A percentile compares a stretch with the other conserved stretches of the same genome.
phyloP scores from a whole-genome alignment of 53 echinoderm and acorn worm genomes.

The Mesocentrotus franciscanus region DNA sequence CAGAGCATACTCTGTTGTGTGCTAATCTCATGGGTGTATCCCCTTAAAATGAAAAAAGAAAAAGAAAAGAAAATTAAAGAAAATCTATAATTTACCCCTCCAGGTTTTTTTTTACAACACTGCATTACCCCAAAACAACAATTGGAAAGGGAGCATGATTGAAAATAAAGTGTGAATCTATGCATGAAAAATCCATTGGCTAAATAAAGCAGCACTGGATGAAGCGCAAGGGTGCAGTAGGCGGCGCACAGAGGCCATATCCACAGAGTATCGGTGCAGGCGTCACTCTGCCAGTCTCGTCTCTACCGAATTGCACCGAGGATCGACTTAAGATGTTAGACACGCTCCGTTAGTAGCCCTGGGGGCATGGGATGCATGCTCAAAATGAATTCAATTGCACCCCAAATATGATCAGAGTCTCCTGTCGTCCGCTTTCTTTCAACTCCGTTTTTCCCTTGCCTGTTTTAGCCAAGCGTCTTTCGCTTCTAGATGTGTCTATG shows the following conservation, averaged over 20 bases:
- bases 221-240: background rate
- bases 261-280: conserved; percentile 14
- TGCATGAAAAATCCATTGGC: conserved; percentile 19
- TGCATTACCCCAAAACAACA: background rate
- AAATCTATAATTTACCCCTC: background rate
- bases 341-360: conserved; percentile 37
- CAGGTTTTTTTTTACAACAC: background rate
- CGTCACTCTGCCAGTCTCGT: conserved; percentile 45
- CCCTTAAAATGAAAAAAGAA: too few relatives aligned
- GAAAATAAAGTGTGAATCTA: conserved; percentile 31
- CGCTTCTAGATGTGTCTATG: background rate
- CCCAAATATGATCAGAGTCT: conserved; percentile 47
- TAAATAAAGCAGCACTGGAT: background rate
- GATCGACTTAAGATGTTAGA: conserved; percentile 48
- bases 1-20: too few relatives aligned
- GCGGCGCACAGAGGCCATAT: background rate
- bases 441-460: background rate
- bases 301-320: conserved; percentile 22
- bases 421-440: background rate
- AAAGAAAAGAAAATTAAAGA: background rate
- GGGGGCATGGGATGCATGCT: conserved; percentile 50
- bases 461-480: background rate
- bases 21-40: too few relatives aligned
- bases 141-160: background rate
- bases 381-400: conserved; percentile 59